Conservation (phyloP, 2,888 invertebrate genomes). For the Stenchaetothrips biformis region DNA sequence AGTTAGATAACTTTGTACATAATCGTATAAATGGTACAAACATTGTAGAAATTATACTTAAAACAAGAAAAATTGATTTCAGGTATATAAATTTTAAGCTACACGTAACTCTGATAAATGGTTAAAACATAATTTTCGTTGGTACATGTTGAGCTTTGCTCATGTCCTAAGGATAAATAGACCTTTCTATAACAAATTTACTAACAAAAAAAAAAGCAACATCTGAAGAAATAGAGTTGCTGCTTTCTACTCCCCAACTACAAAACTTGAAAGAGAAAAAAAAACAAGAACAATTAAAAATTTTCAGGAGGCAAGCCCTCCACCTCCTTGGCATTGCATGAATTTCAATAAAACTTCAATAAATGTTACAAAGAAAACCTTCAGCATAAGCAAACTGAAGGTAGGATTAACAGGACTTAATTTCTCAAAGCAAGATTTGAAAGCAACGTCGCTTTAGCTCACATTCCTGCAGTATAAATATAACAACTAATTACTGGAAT, state of each 20-base stretch:
- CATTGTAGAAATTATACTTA: neutral
- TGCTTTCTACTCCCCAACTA: neutral
- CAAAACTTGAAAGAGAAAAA: neutral
- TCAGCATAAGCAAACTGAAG: too few relatives aligned
- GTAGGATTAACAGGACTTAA: too few relatives aligned
- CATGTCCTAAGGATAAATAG: slow-evolving; percentile 3
- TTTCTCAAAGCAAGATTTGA: too few relatives aligned
- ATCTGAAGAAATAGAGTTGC: neutral
- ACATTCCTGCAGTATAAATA: too few relatives aligned
- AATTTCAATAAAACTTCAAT: too few relatives aligned
- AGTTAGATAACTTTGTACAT: slow-evolving; percentile 24
- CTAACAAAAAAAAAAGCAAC: neutral
- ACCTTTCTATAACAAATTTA: neutral
- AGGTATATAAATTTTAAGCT: slow-evolving; percentile 11
- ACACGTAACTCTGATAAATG: slow-evolving; percentile 9
- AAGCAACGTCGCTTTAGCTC: too few relatives aligned
- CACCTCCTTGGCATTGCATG: too few relatives aligned
- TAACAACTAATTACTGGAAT: too few relatives aligned
- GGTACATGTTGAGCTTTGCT: slow-evolving; percentile 15
- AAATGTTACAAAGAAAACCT: too few relatives aligned
- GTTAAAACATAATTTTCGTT: slow-evolving; percentile 14
- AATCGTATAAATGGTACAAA: slow-evolving; percentile 19
- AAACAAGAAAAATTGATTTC: slow-evolving; percentile 2
- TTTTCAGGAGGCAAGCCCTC: too few relatives aligned
- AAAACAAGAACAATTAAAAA: too few relatives aligned